Evolutionary conservation across 1,140 invertebrate species (phyloP).

Genomic region (Tetramorium alpestre): DNA sequence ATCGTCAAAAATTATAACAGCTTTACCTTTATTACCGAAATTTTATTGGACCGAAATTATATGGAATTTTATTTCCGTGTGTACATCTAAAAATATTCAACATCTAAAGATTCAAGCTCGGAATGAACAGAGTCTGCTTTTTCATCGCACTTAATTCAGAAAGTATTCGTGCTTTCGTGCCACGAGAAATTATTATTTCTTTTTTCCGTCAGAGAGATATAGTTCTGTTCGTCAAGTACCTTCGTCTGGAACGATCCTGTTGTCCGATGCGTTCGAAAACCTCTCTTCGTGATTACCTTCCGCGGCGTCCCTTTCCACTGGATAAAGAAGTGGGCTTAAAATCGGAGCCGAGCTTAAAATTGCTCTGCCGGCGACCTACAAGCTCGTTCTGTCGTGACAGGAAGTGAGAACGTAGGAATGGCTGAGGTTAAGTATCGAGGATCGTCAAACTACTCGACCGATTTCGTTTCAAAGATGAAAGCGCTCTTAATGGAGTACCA

Average conservation of each 20-base stretch:
- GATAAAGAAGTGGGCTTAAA: constrained; percentile 47
- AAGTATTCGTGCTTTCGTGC: constrained; percentile 5
- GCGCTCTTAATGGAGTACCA: constrained; percentile 69
- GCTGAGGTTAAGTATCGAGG: constrained; percentile 67
- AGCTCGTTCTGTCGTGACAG: constrained; percentile 20
- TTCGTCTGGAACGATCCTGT: not conserved
- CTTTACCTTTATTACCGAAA: not conserved
- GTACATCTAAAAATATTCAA: not conserved
- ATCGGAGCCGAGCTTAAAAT: constrained; percentile 44
- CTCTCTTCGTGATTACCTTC: constrained; percentile 44
- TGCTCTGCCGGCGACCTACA: constrained; percentile 26
- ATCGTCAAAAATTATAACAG: not conserved
- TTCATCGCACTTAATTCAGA: not conserved
- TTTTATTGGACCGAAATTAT: constrained; percentile 1
- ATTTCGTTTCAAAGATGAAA: constrained; percentile 64
- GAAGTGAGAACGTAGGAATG: constrained; percentile 32
- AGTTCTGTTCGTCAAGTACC: not conserved
- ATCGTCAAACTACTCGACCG: constrained; percentile 65
- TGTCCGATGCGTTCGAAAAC: constrained; percentile 35
- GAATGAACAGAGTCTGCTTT: not conserved
- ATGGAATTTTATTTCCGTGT: not conserved
- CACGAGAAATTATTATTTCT: constrained; percentile 31
- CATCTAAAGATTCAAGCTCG: not conserved
- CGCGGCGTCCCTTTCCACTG: not conserved
- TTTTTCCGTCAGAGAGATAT: not conserved